These are phyloP conservation scores for Eugnorisma glareosa DNA, from an alignment of 2,888 invertebrate genomes.

Conservation along the genomic window DNA sequence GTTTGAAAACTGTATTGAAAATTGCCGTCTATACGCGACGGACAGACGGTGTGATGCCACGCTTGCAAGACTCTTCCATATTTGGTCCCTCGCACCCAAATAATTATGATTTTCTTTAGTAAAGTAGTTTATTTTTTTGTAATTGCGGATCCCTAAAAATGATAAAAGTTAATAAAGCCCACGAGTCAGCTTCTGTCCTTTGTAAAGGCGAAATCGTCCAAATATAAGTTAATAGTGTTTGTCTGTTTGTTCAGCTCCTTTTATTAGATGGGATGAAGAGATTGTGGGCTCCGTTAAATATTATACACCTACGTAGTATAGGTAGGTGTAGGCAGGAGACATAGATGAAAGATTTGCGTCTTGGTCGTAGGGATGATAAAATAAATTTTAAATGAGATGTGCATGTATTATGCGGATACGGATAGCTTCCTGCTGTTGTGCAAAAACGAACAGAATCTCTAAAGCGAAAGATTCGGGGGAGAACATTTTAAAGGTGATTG, in stretches of 20 bases:
- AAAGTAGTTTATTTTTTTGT: neutral
- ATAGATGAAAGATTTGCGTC: constrained; percentile 1
- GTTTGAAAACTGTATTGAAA: neutral
- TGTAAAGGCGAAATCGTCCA: constrained; percentile 57
- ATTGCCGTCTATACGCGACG: neutral
- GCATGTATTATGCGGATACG: neutral
- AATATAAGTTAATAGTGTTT: constrained; percentile 67
- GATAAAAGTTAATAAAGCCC: constrained; percentile 58
- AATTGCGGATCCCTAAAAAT: constrained; percentile 44
- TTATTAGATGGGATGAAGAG: constrained; percentile 60
- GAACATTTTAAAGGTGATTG: no score
- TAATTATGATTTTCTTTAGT: neutral
- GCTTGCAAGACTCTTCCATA: neutral
- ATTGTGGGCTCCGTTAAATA: constrained; percentile 52
- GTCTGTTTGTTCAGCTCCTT: constrained; percentile 63
- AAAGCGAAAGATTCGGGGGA: no score
- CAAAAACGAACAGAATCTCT: no score
- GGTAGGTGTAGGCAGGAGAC: neutral
- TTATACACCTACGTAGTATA: constrained; percentile 3
- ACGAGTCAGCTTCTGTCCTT: constrained; percentile 29
- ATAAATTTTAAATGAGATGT: neutral
- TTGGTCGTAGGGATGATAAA: neutral
- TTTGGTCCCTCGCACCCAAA: neutral
- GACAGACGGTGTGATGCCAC: neutral
- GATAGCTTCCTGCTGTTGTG: neutral